Evolutionary conservation across 2,797 vertebrate genomes (phyloP).

Genomic region (Protonibea diacanthus): DNA sequence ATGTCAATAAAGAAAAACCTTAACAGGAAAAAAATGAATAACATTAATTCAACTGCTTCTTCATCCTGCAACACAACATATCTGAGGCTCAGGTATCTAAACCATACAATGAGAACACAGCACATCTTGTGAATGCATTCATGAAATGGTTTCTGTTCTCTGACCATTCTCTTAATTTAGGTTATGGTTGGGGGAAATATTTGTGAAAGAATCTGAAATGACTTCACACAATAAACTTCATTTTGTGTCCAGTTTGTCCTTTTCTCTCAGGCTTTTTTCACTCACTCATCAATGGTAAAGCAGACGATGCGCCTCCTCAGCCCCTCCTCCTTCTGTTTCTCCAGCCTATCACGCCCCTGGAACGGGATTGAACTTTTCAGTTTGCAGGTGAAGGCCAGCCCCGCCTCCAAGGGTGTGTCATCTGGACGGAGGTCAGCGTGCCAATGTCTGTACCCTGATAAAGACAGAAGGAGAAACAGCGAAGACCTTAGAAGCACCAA

Average conservation of each 20-base stretch:
- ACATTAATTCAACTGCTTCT: conserved; percentile 1
- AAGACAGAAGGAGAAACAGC: neutral
- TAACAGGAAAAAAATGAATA: neutral
- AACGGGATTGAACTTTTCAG: conserved; percentile 90
- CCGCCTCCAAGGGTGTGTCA: conserved; percentile 93
- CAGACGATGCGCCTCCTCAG: conserved; percentile 90
- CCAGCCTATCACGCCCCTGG: conserved; percentile 90
- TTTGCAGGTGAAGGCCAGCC: conserved; percentile 96
- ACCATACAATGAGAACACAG: neutral
- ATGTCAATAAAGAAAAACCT: neutral
- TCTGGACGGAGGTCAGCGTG: conserved; percentile 94
- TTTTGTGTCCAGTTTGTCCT: too few relatives aligned
- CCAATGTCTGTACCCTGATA: conserved; percentile 96
- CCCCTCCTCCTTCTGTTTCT: conserved; percentile 88
- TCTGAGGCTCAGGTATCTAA: neutral
- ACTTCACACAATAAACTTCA: neutral
- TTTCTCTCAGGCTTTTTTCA: conserved; percentile 42
- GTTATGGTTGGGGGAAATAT: neutral
- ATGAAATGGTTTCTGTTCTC: neutral
- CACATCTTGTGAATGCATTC: neutral
- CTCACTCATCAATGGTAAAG: conserved; percentile 94
- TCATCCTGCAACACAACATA: neutral
- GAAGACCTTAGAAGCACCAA: neutral
- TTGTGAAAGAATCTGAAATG: neutral
- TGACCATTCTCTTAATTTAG: neutral